Evolutionary conservation across 35 echinoderm and acorn worm species (phyloP).

Genomic region (Apostichopus parvimensis): DNA sequence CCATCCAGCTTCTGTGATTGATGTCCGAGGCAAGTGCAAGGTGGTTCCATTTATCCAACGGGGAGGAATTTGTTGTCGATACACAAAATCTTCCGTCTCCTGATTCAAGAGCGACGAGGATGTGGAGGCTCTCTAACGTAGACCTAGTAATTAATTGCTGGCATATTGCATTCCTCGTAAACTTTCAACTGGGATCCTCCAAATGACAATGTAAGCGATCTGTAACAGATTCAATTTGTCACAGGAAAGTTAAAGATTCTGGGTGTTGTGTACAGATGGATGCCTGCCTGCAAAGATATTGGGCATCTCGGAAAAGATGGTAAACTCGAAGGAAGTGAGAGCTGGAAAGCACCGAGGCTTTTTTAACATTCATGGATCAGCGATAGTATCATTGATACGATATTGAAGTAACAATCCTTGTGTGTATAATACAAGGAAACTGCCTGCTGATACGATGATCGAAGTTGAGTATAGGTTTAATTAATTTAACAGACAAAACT

Average conservation of each 20-base stretch:
- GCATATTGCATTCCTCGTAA: background rate
- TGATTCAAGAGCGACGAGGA: background rate
- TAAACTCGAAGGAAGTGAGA: no score
- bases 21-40: conserved; percentile 28
- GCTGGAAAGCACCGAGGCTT: no score
- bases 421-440: no score
- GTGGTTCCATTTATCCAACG: conserved; percentile 9
- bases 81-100: background rate
- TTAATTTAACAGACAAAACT: no score
- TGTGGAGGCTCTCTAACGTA: background rate
- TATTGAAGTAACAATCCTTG: no score
- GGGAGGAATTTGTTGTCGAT: background rate
- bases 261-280: background rate
- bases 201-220: background rate
- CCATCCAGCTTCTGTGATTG: conserved; percentile 32
- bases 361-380: no score
- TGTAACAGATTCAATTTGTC: background rate
- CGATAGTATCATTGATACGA: no score
- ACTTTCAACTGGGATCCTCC: background rate
- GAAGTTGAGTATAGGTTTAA: no score
- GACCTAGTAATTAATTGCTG: background rate
- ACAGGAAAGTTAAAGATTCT: background rate
- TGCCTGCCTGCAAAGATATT: no score
- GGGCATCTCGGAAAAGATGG: no score
- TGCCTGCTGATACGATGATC: no score